Conservation (phyloP, 2,888 invertebrate genomes). For the Drosophila hawaiiensis region DNA sequence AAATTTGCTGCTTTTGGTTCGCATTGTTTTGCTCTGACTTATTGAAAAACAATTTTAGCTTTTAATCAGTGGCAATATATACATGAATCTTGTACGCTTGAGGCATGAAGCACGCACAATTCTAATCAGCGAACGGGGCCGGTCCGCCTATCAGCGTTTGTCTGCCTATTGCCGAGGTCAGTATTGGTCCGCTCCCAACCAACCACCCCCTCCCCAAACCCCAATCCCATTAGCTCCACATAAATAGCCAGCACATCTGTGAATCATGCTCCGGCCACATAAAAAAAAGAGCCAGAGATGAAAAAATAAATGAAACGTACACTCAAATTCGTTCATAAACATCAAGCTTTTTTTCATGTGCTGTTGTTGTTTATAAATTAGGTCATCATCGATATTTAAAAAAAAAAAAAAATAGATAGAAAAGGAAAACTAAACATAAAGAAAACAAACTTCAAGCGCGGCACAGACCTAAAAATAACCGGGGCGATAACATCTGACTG, state of each 20-base stretch:
- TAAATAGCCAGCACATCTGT: constrained; percentile 32
- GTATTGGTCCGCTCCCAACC: constrained; percentile 41
- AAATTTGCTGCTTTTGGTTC: constrained; percentile 16
- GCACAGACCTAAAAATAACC: constrained; percentile 37
- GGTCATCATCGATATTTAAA: constrained; percentile 60
- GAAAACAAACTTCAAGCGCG: constrained; percentile 43
- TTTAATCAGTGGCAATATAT: constrained; percentile 56
- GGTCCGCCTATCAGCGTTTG: constrained; percentile 31
- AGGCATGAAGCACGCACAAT: constrained; percentile 51
- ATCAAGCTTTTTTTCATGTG: constrained; percentile 9
- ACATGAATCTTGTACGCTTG: constrained; percentile 15
- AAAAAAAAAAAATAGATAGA: constrained; percentile 4
- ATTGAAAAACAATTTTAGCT: constrained; percentile 62
- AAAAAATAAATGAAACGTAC: constrained; percentile 34
- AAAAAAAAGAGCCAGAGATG: constrained; percentile 8
- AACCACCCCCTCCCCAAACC: not conserved
- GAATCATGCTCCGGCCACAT: constrained; percentile 56
- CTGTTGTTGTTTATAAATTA: constrained; percentile 53
- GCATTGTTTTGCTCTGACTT: constrained; percentile 22
- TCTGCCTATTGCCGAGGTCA: constrained; percentile 69
- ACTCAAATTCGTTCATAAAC: constrained; percentile 37
- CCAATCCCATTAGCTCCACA: not conserved
- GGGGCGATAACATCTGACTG: constrained; percentile 41
- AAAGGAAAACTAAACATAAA: constrained; percentile 23
- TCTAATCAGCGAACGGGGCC: constrained; percentile 55